phyloP scores from a whole-genome alignment of 2,113 vertebrate species.

The Mola mola region DNA sequence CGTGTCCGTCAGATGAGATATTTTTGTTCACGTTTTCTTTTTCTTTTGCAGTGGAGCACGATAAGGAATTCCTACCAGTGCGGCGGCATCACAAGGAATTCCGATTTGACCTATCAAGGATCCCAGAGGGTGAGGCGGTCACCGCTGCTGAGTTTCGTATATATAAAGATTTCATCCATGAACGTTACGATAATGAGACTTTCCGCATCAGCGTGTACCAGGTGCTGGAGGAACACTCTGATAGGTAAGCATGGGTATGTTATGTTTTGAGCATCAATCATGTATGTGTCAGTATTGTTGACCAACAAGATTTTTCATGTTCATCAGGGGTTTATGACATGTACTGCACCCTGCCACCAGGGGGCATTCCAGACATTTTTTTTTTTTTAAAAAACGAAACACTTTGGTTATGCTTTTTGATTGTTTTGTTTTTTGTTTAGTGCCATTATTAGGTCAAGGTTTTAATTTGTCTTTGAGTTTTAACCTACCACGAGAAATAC shows the following conservation, averaged over 20 bases:
- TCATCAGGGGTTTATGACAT: no score
- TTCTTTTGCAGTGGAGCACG: conserved; percentile 88
- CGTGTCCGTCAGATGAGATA: neutral
- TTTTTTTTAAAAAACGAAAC: no score
- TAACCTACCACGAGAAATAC: no score
- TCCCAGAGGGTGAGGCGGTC: conserved; percentile 94
- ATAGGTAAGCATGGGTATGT: no score
- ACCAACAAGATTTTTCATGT: neutral
- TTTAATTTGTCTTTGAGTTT: neutral
- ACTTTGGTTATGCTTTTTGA: no score
- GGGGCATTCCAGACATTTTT: no score
- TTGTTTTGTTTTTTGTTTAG: no score
- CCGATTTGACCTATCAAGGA: conserved; percentile 93
- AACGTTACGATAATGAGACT: conserved; percentile 92
- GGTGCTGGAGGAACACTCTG: conserved; percentile 91
- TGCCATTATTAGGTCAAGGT: neutral
- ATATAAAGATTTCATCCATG: conserved; percentile 94
- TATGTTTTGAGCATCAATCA: neutral
- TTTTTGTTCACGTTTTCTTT: conserved; percentile 1
- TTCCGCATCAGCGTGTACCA: conserved; percentile 96
- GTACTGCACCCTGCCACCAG: no score
- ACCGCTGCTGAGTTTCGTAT: conserved; percentile 96
- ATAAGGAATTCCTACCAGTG: conserved; percentile 92
- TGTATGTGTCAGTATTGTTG: neutral
- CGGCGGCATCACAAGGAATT: conserved; percentile 93